Conservation (phyloP, 2,888 invertebrate species). For the Cyclophora punctaria region DNA sequence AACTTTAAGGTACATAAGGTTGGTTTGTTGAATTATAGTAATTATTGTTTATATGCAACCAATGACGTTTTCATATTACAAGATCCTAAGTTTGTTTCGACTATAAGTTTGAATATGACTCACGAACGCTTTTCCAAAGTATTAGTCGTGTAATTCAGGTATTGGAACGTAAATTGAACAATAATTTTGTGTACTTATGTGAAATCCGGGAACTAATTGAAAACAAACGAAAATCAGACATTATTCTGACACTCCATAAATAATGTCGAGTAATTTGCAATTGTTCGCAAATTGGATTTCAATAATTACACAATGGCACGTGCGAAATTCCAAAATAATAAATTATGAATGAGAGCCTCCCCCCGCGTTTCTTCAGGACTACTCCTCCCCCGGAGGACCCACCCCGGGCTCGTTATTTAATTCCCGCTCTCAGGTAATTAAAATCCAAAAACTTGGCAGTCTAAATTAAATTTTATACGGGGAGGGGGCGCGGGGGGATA, state of each 20-base stretch:
- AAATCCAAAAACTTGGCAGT: slow-evolving; percentile 69
- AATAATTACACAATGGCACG: slow-evolving; percentile 16
- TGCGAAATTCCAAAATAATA: slow-evolving; percentile 26
- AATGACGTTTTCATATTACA: too few species aligned
- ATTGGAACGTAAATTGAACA: too few species aligned
- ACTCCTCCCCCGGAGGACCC: slow-evolving; percentile 20
- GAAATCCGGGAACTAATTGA: background rate
- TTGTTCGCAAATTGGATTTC: slow-evolving; percentile 13
- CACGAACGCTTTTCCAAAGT: too few species aligned
- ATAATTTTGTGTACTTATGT: too few species aligned
- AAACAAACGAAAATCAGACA: background rate
- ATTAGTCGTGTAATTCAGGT: too few species aligned
- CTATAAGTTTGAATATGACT: too few species aligned
- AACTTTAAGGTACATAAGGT: too few species aligned
- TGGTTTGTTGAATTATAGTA: too few species aligned
- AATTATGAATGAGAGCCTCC: slow-evolving; percentile 27
- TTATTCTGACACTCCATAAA: slow-evolving; percentile 8
- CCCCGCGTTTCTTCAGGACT: slow-evolving; percentile 9
- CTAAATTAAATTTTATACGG: slow-evolving; percentile 70
- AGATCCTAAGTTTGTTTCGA: too few species aligned
- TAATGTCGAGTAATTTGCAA: slow-evolving; percentile 8
- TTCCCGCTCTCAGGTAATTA: slow-evolving; percentile 70
- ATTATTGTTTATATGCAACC: too few species aligned
- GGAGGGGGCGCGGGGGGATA: slow-evolving; percentile 2
- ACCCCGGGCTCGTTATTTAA: slow-evolving; percentile 56